phyloP scores from a whole-genome alignment of 2,113 vertebrate genomes.

The Chaenocephalus aceratus region DNA sequence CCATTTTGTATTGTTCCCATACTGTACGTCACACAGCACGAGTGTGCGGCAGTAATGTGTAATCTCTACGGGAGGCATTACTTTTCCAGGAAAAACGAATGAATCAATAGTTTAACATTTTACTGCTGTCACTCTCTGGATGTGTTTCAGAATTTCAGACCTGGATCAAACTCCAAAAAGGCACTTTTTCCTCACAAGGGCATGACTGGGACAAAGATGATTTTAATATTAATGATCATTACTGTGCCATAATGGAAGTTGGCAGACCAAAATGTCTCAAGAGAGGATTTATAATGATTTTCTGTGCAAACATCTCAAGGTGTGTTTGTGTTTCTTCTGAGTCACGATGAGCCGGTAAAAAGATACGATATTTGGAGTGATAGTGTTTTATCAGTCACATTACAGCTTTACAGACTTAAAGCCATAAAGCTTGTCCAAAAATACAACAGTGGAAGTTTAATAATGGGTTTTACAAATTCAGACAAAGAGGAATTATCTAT shows the following conservation, averaged over 20 bases:
- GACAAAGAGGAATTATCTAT: slow-evolving; percentile 41
- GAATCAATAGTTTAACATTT: slow-evolving; percentile 29
- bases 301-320: slow-evolving; percentile 50
- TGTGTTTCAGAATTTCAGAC: slow-evolving; percentile 25
- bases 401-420: slow-evolving; percentile 51
- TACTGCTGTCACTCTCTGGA: slow-evolving; percentile 7
- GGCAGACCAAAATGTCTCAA: slow-evolving; percentile 49
- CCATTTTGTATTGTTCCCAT: slow-evolving; percentile 36
- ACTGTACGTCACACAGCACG: slow-evolving; percentile 27
- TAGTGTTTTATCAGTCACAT: slow-evolving; percentile 57
- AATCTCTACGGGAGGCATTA: slow-evolving; percentile 24
- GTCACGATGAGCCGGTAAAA: slow-evolving; percentile 28
- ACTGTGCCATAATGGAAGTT: slow-evolving; percentile 34
- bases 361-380: slow-evolving; percentile 16
- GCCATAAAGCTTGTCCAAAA: slow-evolving; percentile 21
- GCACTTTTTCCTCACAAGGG: slow-evolving; percentile 30
- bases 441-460: slow-evolving; percentile 49
- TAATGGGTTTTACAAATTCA: slow-evolving; percentile 47
- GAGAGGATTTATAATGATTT: slow-evolving; percentile 59
- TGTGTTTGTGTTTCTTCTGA: slow-evolving; percentile 49
- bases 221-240: slow-evolving; percentile 57
- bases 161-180: slow-evolving; percentile 12
- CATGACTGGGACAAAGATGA: slow-evolving; percentile 52
- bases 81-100: slow-evolving; percentile 38
- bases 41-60: slow-evolving; percentile 4